Percentiles rank a stretch among this genome's conserved stretches.
Conservation (phyloP, 2,888 invertebrate species). For the Beris morrisii region DNA sequence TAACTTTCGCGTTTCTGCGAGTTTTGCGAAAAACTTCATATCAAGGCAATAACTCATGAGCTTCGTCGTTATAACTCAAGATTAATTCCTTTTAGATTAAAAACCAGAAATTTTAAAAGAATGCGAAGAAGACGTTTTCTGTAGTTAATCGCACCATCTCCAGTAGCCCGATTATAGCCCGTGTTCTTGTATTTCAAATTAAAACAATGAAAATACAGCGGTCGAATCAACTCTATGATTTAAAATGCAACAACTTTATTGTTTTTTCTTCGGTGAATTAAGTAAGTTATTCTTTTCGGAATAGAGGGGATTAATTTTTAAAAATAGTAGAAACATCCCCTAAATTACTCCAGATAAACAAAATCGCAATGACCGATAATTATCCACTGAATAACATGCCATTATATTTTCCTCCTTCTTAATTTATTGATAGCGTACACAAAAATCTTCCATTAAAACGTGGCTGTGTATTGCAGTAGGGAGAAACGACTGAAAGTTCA, state of each 20-base stretch:
- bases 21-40: constrained; percentile 20
- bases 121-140: not conserved
- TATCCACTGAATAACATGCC: constrained; percentile 28
- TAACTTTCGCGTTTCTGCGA: not conserved
- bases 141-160: constrained; percentile 15
- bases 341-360: constrained; percentile 28
- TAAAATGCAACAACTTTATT: too few species aligned
- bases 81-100: constrained; percentile 24
- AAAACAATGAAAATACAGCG: not conserved
- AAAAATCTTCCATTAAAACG: constrained; percentile 29
- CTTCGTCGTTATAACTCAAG: constrained; percentile 25
- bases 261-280: too few species aligned
- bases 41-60: constrained; percentile 16
- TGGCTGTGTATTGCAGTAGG: constrained; percentile 14
- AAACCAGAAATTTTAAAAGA: constrained; percentile 20
- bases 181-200: not conserved
- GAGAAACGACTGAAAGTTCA: constrained; percentile 24
- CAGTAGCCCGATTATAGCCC: not conserved
- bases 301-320: too few species aligned
- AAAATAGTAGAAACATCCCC: not conserved
- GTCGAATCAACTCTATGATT: constrained; percentile 1
- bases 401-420: constrained; percentile 22
- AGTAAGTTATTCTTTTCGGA: too few species aligned
- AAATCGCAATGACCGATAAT: constrained; percentile 25
- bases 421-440: constrained; percentile 26